A percentile compares a stretch with the other conserved stretches of the same genome.
phyloP scores from a whole-genome alignment of 2,797 vertebrate species.

The Diglossa cyanea region DNA sequence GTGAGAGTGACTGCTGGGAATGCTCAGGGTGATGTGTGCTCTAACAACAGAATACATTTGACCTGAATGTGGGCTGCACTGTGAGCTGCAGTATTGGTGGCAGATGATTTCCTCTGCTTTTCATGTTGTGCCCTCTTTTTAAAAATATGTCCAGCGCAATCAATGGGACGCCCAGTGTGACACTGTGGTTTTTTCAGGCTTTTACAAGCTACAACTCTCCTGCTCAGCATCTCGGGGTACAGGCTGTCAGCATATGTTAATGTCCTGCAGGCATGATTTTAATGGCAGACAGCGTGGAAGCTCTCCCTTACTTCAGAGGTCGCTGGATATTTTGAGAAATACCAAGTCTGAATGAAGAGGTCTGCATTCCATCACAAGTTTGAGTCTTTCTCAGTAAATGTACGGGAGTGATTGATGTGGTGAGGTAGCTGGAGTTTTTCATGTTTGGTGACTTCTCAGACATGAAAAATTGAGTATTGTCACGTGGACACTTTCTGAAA shows the following conservation, averaged over 20 bases:
- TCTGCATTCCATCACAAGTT: neutral
- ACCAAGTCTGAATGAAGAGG: accelerated
- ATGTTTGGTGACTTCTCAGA: neutral
- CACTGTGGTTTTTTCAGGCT: neutral
- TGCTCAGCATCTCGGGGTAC: neutral
- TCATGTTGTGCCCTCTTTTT: neutral
- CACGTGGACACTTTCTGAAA: neutral
- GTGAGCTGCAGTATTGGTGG: neutral
- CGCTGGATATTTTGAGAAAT: neutral
- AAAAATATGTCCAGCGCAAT: neutral
- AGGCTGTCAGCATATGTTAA: neutral
- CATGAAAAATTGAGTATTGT: neutral
- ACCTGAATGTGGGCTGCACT: neutral
- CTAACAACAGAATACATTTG: neutral
- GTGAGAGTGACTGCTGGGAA: neutral
- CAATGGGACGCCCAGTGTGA: neutral
- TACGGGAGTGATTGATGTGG: neutral
- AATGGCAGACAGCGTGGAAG: neutral
- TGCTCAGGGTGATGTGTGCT: neutral
- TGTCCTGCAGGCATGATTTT: neutral
- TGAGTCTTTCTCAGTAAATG: neutral
- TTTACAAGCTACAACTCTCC: neutral
- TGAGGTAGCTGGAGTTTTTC: neutral
- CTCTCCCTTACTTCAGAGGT: neutral
- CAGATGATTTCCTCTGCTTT: neutral